phyloP scores from a whole-genome alignment of 2,888 invertebrate genomes.

The Tanytarsus gracilentus region DNA sequence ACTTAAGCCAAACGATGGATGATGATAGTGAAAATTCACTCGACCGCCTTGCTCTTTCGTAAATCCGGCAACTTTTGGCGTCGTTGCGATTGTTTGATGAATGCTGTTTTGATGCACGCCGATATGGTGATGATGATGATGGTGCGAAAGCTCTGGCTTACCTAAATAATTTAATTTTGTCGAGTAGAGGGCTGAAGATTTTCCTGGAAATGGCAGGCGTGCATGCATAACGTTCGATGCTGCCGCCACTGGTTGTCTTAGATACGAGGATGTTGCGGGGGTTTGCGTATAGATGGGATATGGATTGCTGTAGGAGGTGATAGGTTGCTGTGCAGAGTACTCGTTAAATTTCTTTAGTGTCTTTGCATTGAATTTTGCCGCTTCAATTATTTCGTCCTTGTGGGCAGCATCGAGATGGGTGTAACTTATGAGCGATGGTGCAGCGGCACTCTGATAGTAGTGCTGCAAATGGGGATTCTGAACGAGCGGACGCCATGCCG shows the following conservation, averaged over 20 bases:
- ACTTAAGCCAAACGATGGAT: conserved; percentile 2
- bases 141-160: background rate
- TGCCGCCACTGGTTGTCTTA: background rate
- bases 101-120: conserved; percentile 10
- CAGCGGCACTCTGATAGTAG: background rate
- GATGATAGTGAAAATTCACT: conserved; percentile 27
- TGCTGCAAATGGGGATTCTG: conserved; percentile 14
- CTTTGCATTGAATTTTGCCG: conserved; percentile 20
- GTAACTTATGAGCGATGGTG: conserved; percentile 13
- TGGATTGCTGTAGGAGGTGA: conserved; percentile 23
- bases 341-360: conserved; percentile 19
- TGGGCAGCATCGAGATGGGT: conserved; percentile 2
- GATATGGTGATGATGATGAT: background rate
- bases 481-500: conserved; percentile 18
- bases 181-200: conserved; percentile 18
- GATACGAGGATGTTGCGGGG: background rate
- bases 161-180: conserved; percentile 16
- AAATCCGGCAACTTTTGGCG: conserved; percentile 23
- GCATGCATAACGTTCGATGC: conserved; percentile 14
- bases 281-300: conserved; percentile 16
- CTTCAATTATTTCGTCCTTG: conserved; percentile 22
- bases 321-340: conserved; percentile 10
- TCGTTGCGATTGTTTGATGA: conserved; percentile 19
- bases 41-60: conserved; percentile 20
- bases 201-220: conserved; percentile 11